Conservation (phyloP, 2,888 invertebrate genomes). For the Tetrapedia diversipes region DNA sequence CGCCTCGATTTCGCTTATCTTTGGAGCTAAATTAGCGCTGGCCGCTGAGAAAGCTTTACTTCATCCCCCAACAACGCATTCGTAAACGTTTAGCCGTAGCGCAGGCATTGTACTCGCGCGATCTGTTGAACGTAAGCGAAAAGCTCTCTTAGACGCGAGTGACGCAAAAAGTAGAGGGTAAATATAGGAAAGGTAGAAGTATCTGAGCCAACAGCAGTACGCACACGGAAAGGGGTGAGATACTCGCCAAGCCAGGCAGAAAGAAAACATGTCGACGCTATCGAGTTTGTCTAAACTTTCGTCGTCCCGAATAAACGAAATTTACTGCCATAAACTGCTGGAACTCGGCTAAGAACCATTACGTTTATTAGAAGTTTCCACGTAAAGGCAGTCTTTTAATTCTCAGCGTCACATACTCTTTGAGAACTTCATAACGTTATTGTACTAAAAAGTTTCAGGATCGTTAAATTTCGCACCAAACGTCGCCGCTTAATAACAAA, state of each 20-base stretch:
- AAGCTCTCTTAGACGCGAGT: neutral
- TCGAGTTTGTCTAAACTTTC: neutral
- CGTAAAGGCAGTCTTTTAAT: constrained; percentile 6
- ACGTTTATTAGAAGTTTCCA: constrained; percentile 1
- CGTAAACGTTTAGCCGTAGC: neutral
- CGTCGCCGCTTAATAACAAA: no score
- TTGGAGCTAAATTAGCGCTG: no score
- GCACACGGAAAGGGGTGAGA: neutral
- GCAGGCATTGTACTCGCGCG: neutral
- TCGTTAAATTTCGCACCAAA: no score
- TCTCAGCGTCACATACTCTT: neutral
- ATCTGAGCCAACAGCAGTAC: neutral
- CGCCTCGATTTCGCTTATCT: no score
- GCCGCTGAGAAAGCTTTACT: no score
- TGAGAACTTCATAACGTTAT: neutral
- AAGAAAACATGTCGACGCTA: neutral
- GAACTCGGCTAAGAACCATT: no score
- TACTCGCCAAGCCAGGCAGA: no score
- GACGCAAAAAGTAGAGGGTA: neutral
- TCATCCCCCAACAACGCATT: no score
- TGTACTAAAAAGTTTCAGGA: no score
- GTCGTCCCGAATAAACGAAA: neutral
- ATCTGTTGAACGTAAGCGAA: neutral
- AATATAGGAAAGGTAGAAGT: neutral
- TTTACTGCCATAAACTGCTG: no score